Base-by-base conservation (phyloP, 2,888 invertebrate species). In the Papilio gigon region DNA sequence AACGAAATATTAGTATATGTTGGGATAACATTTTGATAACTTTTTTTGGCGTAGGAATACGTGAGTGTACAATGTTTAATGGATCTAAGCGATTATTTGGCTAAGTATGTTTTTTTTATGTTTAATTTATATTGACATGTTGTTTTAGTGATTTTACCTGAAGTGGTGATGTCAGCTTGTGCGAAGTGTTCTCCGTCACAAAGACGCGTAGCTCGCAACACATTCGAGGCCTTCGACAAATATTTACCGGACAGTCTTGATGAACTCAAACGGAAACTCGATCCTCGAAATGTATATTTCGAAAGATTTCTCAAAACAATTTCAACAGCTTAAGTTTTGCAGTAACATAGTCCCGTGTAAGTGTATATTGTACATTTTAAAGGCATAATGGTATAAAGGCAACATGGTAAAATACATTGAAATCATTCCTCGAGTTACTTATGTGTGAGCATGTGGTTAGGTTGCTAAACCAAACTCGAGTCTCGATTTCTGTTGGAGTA, bases 221-320 rank as follows among this genome's bases (percentile, higher is more conserved):
- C 95, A 1, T 93, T 96, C 71, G 90, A 92, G 58, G 94, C 90
- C 71, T 91, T 96, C 75, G 93, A 94, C 70, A 92, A 93, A 60
- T 88, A 94, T 62, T 93, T 94, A 76, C 93, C 94, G 0, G 91
- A 93, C 0, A 86, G 93, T 78, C 95, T 94, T 93, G 92, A 90
- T 1, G 87, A 93, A 70, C 85, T 96, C 37, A 93, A 94, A 79
- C 89, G 81, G 50, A 95, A 94, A 85, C 95, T 94, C 78, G 96
- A 96, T 81, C 94, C 95, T 3, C 87, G 92, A 4, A 93, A 94
- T 37, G 83, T 90, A 73, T 95, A 85, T 73, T 86, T 81, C 71
- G 80, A 78, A 40, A 74, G 71, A 22, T 87, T 88, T 67, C 80
- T 95, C 88, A 92, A 90, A 77, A 87, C 77, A 17, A 76, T 88